Evolutionary conservation across 2,888 invertebrate genomes (phyloP).

Genomic region (Aleiodes testaceus): DNA sequence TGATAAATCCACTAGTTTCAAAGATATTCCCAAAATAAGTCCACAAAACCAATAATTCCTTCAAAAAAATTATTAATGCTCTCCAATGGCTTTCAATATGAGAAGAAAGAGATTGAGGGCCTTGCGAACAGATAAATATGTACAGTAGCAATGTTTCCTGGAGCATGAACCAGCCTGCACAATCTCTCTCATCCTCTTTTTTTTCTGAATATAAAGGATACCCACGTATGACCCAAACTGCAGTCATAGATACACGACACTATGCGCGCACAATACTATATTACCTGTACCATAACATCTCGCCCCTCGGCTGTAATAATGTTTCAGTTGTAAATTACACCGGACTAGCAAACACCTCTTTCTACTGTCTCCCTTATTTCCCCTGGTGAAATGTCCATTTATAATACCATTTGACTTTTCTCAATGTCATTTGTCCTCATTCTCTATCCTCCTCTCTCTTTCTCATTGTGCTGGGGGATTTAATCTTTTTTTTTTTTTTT

Average conservation of each 20-base stretch:
- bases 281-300: conserved; percentile 40
- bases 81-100: conserved; percentile 5
- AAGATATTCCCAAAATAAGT: too few relatives aligned
- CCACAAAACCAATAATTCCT: neutral
- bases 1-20: too few relatives aligned
- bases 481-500: neutral
- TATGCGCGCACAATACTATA: conserved; percentile 28
- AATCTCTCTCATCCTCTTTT: conserved; percentile 3
- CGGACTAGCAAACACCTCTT: conserved; percentile 22
- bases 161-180: conserved; percentile 16
- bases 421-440: conserved; percentile 27
- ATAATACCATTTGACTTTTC: conserved; percentile 30
- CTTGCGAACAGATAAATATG: conserved; percentile 23
- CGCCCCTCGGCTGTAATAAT: conserved; percentile 38
- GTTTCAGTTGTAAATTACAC: conserved; percentile 40
- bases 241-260: conserved; percentile 35
- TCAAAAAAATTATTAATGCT: conserved; percentile 24
- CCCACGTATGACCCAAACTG: conserved; percentile 13
- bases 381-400: conserved; percentile 28
- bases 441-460: neutral
- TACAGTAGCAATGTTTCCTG: conserved; percentile 37
- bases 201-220: conserved; percentile 29
- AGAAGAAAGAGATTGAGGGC: conserved; percentile 9
- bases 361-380: conserved; percentile 10
- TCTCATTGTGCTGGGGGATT: conserved; percentile 7